Evolutionary conservation across 2,888 invertebrate genomes (phyloP).

Genomic region (Troglohyphantes excavatus): DNA sequence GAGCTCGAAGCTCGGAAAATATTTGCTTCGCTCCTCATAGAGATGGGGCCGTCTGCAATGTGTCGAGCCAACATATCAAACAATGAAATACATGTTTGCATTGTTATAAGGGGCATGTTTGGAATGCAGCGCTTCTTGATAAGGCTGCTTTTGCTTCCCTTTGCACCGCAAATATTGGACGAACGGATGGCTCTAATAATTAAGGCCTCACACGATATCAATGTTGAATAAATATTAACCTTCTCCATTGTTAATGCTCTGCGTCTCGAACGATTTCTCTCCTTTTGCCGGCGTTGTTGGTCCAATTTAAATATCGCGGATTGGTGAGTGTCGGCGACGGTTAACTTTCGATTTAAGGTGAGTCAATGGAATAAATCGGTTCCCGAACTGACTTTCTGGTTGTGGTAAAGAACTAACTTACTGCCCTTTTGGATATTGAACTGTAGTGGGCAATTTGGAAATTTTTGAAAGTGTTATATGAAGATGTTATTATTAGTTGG

Average conservation of each 20-base stretch:
- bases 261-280: slow-evolving; percentile 6
- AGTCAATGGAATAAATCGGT: too few species aligned
- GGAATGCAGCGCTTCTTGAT: slow-evolving; percentile 74
- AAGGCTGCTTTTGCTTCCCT: slow-evolving; percentile 50
- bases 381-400: too few species aligned
- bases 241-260: slow-evolving; percentile 74
- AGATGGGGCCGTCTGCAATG: slow-evolving; percentile 58
- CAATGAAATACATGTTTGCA: slow-evolving; percentile 79
- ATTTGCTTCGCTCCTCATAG: slow-evolving; percentile 75
- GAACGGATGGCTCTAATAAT: slow-evolving; percentile 77
- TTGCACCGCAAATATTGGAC: slow-evolving; percentile 73
- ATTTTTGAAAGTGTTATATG: too few species aligned
- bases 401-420: too few species aligned
- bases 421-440: too few species aligned
- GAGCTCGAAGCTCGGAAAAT: slow-evolving; percentile 69
- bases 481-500: too few species aligned
- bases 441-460: too few species aligned
- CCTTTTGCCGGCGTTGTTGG: background rate
- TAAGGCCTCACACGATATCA: slow-evolving; percentile 76
- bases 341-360: background rate
- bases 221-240: slow-evolving; percentile 77
- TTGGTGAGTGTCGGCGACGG: background rate
- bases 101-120: slow-evolving; percentile 76
- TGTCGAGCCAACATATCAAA: slow-evolving; percentile 75
- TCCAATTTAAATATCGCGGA: slow-evolving; percentile 9